Base-by-base conservation (phyloP, 2,797 vertebrate genomes). In the Galagoides demidoff region DNA sequence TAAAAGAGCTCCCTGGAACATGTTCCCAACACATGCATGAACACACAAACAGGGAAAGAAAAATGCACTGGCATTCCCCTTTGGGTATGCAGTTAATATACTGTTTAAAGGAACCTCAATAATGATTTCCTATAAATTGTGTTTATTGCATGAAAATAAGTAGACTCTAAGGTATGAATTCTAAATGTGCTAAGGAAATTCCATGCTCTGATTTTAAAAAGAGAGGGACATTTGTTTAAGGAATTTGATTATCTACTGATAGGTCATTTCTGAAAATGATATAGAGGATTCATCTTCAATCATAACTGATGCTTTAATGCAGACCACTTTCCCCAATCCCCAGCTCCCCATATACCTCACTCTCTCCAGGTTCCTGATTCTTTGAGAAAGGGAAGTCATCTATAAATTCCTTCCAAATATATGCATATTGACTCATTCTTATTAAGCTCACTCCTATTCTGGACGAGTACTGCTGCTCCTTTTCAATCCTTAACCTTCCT, bases 121-220 rank as follows among this genome's bases (percentile, higher is more conserved):
- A 82, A 94, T 93, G 84, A 83, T 86, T 95, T 94, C 63, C 89
- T 93, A 45, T 87, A 92, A 92, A 95, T 96, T 88, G 79, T 90
- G 70, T 81, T 96, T 96, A 91, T 95, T 93, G 57, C n/a, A 20
- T 19, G 84, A 85, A 95, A n/a, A 23, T 4, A 85, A 7, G 82
- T 55, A 77, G 74, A 92, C 39, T 66, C 19, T 66, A 43, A 2
- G 34, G 9, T 85, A 1, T 0, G 0, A 95, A 71, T 87, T 66
- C 17, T 0, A 90, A 96, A 66, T 89, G 19, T 55, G 84, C 27
- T 71, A 22, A 82, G 31, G 45, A 59, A 57, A 55, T 85, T 43
- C 63, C 59, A 3, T 16, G 74, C 78, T 95, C 95, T 86, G 57
- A 81, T 81, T 96, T 82, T 95, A 52, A 92, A 89, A 93, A 79